Conservation (phyloP, 2,888 invertebrate genomes). For the Lasioglossum calceatum region DNA sequence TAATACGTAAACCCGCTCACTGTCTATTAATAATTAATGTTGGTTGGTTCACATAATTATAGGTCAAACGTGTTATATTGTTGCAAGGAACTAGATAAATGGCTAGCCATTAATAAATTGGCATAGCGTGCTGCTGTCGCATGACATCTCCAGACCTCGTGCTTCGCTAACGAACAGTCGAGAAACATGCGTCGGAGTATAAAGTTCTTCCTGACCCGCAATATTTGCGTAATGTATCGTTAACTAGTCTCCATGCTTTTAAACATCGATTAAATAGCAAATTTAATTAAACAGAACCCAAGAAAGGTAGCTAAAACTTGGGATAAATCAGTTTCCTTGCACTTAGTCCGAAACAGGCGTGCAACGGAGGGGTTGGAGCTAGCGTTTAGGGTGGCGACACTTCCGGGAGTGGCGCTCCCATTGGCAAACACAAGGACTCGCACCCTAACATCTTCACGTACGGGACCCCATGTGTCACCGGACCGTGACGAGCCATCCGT, state of each 20-base stretch:
- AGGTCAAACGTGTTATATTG: neutral
- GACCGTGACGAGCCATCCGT: neutral
- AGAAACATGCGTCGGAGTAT: neutral
- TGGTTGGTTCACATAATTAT: neutral
- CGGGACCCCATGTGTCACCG: neutral
- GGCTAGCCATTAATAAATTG: neutral
- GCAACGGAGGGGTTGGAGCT: neutral
- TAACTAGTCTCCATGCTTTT: neutral
- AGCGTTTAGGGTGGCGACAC: neutral
- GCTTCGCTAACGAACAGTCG: neutral
- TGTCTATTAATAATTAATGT: neutral
- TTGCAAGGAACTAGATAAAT: neutral
- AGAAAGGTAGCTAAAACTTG: too few species aligned
- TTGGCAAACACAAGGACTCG: neutral
- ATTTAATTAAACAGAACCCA: too few species aligned
- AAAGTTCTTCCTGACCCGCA: neutral
- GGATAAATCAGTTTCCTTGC: neutral
- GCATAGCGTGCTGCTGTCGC: neutral
- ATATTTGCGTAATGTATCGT: neutral
- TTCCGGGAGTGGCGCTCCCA: neutral
- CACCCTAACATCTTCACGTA: neutral
- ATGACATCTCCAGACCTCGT: neutral
- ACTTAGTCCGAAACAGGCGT: neutral
- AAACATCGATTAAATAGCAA: neutral
- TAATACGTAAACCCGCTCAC: too few species aligned